Percentiles rank a stretch among this genome's conserved stretches.
These are phyloP conservation scores for Zootermopsis nevadensis DNA, from an alignment of 2,888 invertebrate species.

Conservation along the genomic window DNA sequence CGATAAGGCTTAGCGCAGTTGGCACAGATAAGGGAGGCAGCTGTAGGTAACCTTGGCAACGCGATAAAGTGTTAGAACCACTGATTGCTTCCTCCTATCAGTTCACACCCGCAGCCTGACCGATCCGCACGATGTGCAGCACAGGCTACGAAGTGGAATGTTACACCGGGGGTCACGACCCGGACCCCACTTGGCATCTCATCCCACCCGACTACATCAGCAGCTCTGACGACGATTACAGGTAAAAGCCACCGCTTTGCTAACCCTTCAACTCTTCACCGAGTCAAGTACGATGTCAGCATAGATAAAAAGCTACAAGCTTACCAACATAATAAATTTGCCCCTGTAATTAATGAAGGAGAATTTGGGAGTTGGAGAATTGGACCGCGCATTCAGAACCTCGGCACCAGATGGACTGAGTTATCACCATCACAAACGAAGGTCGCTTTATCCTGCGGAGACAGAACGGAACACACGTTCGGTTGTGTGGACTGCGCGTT, in stretches of 20 bases:
- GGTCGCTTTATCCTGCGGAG: too few species aligned
- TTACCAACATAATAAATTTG: too few species aligned
- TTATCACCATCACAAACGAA: too few species aligned
- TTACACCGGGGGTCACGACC: conserved; percentile 45
- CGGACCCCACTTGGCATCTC: conserved; percentile 68
- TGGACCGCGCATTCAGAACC: too few species aligned
- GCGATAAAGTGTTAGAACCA: conserved; percentile 27
- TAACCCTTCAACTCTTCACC: neutral
- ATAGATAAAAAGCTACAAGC: too few species aligned
- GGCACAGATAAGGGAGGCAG: conserved; percentile 16
- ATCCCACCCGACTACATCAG: conserved; percentile 76
- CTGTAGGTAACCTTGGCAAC: conserved; percentile 32
- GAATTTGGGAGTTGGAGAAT: too few species aligned
- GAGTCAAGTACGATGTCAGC: too few species aligned
- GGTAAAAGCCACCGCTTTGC: conserved; percentile 62
- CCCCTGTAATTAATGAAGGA: too few species aligned
- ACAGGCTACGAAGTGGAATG: conserved; percentile 69
- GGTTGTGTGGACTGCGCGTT: too few species aligned
- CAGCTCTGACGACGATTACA: conserved; percentile 76
- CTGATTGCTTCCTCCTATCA: conserved; percentile 26
- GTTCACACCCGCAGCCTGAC: neutral
- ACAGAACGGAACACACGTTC: too few species aligned
- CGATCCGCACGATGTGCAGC: conserved; percentile 32
- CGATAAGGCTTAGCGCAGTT: neutral
- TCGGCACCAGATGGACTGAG: too few species aligned